Evolutionary conservation across 2,888 invertebrate species (phyloP), one percentile per base, ranked within the genome.

Genomic region (Lepidocyrtoides sp.): DNA sequence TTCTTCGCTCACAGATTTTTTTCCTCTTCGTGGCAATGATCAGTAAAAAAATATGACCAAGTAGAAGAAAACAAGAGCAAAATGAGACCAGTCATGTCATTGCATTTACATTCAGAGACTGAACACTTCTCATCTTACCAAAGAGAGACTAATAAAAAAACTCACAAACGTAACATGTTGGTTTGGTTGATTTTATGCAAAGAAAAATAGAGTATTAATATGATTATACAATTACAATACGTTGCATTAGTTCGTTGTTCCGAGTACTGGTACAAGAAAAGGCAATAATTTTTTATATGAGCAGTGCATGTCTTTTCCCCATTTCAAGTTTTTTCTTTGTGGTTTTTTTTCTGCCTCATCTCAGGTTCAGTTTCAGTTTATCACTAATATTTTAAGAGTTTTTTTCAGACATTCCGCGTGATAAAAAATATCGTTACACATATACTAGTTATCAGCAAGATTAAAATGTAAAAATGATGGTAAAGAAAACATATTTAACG

Each of bases 11-110:
- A 87, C 44, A 86, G 1, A 77, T 77, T 63, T 87, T 75, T 75
- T 69, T 69, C 23, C 0, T 41, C 51, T 89, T 81, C 82, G 29
- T 89, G 88, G 88, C 44, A 89, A 81, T 81, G 81, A 87, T 87
- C 87, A 87, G 66, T 87, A 51, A 63, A 87, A 36, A 87, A 86
- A 79, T 87, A 87, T 81, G 87, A 87, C 32, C 79, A 87, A 54
- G 60, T 87, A 66, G 17, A 89, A 72, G 82, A 82, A 89, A 89
- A 89, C 69, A 82, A 89, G 81, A 82, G 88, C 88, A 89, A 82
- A 81, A 82, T 79, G 79, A 87, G 66, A 82, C 69, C 82, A 87
- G 26, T 63, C 87, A 87, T 79, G 77, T 86, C 86, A 87, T 54
- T 87, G 79, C 66, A 87, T 87, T 81, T 87, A 60, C 87, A 81